These are phyloP conservation scores for Stenotaenia linearis DNA, from an alignment of 2,888 invertebrate species.

Conservation along the genomic window DNA sequence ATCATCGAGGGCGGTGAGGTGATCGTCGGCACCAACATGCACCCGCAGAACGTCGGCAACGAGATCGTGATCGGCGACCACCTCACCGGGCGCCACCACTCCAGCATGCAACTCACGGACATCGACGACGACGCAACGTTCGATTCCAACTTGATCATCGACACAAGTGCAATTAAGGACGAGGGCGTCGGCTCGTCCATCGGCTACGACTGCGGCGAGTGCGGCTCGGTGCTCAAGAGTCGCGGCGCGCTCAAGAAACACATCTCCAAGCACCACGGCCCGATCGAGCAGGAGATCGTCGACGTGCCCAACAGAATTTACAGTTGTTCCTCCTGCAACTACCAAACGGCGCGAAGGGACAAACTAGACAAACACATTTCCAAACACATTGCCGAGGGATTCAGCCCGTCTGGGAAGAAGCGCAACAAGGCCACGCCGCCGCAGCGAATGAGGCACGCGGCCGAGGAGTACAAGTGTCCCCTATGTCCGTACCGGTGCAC, in stretches of 20 bases:
- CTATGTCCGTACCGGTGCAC: slow-evolving; percentile 56
- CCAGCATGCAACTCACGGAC: slow-evolving; percentile 10
- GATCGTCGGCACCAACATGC: slow-evolving; percentile 36
- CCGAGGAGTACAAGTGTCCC: slow-evolving; percentile 54
- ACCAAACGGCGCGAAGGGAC: slow-evolving; percentile 48
- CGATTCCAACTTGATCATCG: slow-evolving; percentile 38
- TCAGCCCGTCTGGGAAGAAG: slow-evolving; percentile 50
- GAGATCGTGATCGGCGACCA: slow-evolving; percentile 39
- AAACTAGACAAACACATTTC: slow-evolving; percentile 51
- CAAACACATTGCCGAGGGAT: slow-evolving; percentile 50
- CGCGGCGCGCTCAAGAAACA: slow-evolving; percentile 50
- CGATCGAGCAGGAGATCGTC: slow-evolving; percentile 38
- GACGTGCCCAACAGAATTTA: slow-evolving; percentile 43
- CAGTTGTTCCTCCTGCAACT: slow-evolving; percentile 43
- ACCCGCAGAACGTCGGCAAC: slow-evolving; percentile 37
- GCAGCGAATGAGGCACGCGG: slow-evolving; percentile 45
- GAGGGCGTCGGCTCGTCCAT: slow-evolving; percentile 31
- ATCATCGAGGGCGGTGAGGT: slow-evolving; percentile 39
- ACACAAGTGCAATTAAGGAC: slow-evolving; percentile 36
- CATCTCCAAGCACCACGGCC: slow-evolving; percentile 47
- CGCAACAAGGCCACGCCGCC: slow-evolving; percentile 47
- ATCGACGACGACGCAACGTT: slow-evolving; percentile 36
- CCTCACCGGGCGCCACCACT: slow-evolving; percentile 34
- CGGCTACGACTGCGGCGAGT: slow-evolving; percentile 50
- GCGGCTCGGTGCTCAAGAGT: slow-evolving; percentile 48